These are phyloP conservation scores for Ferdinandea cuprea DNA, from an alignment of 2,888 invertebrate genomes.

Conservation along the genomic window DNA sequence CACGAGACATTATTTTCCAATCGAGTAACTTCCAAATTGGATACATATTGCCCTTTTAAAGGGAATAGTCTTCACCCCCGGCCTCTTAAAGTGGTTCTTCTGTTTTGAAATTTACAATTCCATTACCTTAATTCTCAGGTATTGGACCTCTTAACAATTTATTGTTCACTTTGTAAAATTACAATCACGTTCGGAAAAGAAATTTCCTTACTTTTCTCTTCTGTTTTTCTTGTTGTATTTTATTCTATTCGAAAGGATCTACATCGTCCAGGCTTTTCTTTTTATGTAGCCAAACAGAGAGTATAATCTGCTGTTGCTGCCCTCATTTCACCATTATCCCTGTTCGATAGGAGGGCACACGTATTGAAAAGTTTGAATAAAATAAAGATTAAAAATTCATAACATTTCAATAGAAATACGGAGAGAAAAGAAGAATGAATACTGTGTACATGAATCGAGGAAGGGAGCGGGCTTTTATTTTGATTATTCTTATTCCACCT, in stretches of 20 bases:
- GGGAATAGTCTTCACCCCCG: neutral
- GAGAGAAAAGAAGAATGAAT: conserved; percentile 45
- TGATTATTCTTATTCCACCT: conserved; percentile 51
- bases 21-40: conserved; percentile 42
- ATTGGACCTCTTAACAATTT: conserved; percentile 68
- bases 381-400: conserved; percentile 74
- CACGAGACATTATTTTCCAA: conserved; percentile 37
- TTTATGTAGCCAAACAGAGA: conserved; percentile 6
- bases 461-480: conserved; percentile 58
- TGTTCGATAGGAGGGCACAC: conserved; percentile 50
- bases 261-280: conserved; percentile 17
- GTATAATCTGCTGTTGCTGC: neutral
- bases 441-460: neutral
- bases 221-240: neutral
- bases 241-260: conserved; percentile 6
- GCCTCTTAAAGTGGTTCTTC: neutral
- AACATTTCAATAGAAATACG: conserved; percentile 58
- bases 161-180: conserved; percentile 74
- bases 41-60: conserved; percentile 22
- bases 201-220: conserved; percentile 42
- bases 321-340: conserved; percentile 1
- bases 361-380: conserved; percentile 72
- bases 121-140: conserved; percentile 67
- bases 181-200: conserved; percentile 62
- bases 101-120: conserved; percentile 62